Percentiles rank a stretch among this genome's conserved stretches.
Conservation (phyloP, 2,888 invertebrate genomes). For the Nephrotoma guestfalica region DNA sequence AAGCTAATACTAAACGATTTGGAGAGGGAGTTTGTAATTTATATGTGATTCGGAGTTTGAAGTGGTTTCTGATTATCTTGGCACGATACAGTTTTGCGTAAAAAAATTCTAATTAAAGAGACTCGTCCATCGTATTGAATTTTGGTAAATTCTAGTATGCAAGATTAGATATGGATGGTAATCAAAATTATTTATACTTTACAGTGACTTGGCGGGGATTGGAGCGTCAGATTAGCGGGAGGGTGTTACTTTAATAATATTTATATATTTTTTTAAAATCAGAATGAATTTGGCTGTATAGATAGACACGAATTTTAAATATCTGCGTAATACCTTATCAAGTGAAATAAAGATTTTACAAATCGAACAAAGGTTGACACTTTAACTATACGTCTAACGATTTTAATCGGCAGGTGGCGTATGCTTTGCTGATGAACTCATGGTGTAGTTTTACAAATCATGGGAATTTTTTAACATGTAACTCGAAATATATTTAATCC, state of each 20-base stretch:
- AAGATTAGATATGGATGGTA: not conserved
- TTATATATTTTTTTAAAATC: not conserved
- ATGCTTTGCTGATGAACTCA: no score
- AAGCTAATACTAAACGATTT: not conserved
- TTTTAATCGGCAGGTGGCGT: no score
- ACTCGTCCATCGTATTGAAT: not conserved
- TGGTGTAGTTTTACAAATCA: no score
- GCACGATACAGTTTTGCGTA: not conserved
- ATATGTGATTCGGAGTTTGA: not conserved
- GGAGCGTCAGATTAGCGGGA: not conserved
- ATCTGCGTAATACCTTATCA: no score
- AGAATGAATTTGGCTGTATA: not conserved
- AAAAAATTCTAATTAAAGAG: not conserved
- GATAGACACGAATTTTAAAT: not conserved
- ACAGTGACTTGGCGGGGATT: not conserved
- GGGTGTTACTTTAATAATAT: not conserved
- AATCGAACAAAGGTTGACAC: no score
- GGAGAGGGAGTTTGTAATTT: not conserved
- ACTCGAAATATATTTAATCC: no score
- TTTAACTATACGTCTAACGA: no score
- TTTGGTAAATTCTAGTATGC: not conserved
- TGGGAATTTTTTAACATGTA: no score
- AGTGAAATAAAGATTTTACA: no score
- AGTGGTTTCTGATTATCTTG: not conserved
- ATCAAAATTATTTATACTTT: not conserved